Evolutionary conservation across 1,140 invertebrate species (phyloP).

Genomic region (Panulirus ornatus): DNA sequence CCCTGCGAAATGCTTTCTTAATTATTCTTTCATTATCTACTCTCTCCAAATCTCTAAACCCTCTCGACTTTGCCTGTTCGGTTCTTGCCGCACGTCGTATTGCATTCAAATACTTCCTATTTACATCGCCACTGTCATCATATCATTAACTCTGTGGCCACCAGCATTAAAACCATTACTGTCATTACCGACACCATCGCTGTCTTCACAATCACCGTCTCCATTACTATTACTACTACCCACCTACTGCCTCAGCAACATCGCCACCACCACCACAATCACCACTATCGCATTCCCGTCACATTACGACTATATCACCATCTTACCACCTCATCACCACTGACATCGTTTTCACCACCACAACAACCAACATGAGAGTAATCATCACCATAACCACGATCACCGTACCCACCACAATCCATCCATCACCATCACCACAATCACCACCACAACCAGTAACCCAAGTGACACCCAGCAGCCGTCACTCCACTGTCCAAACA

Average conservation of each 20-base stretch:
- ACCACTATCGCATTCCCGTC: too few species aligned
- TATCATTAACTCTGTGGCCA: neutral
- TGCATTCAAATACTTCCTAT: too few species aligned
- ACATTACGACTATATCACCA: too few species aligned
- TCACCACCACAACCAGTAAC: neutral
- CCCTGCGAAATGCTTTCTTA: too few species aligned
- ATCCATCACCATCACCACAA: neutral
- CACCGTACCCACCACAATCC: neutral
- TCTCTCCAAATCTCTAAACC: too few species aligned
- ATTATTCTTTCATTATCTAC: too few species aligned
- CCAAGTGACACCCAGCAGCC: neutral
- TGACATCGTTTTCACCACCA: too few species aligned
- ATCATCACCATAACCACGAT: neutral
- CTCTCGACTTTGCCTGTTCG: too few species aligned
- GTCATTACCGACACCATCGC: neutral
- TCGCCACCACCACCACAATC: neutral
- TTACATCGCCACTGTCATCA: too few species aligned
- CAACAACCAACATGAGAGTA: neutral
- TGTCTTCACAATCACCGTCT: neutral
- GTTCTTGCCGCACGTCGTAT: too few species aligned
- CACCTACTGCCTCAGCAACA: too few species aligned
- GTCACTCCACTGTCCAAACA: slow-evolving; percentile 3
- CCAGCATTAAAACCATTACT: neutral
- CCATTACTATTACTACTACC: neutral
- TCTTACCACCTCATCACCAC: too few species aligned